Evolutionary conservation across 2,888 invertebrate genomes (phyloP).

Genomic region (Trissoscelio sp.): DNA sequence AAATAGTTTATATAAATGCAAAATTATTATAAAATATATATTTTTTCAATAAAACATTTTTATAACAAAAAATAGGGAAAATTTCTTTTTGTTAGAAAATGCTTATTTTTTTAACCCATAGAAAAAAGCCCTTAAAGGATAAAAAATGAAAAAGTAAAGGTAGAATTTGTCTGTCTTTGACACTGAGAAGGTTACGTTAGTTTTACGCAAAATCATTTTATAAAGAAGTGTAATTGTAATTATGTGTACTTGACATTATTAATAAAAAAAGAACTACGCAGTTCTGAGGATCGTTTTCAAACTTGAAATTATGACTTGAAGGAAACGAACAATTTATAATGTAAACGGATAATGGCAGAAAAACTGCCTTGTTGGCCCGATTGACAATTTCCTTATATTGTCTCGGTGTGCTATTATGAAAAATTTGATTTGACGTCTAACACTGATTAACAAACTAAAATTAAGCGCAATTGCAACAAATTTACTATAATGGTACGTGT

Average conservation of each 20-base stretch:
- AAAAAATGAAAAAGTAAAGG: slow-evolving; percentile 2
- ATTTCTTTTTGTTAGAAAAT: too few species aligned
- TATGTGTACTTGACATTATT: slow-evolving; percentile 44
- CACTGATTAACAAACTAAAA: slow-evolving; percentile 25
- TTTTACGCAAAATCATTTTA: not conserved
- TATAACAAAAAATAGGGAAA: too few species aligned
- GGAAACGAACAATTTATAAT: slow-evolving; percentile 54
- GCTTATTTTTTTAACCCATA: too few species aligned
- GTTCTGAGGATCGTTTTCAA: slow-evolving; percentile 15
- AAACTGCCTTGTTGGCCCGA: slow-evolving; percentile 35
- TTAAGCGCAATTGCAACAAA: slow-evolving; percentile 6
- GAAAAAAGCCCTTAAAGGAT: not conserved
- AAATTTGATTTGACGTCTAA: slow-evolving; percentile 21
- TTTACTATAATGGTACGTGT: too few species aligned
- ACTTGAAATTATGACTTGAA: slow-evolving; percentile 35
- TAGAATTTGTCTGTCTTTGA: not conserved
- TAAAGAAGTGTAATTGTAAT: slow-evolving; percentile 35
- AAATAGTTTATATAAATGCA: too few species aligned
- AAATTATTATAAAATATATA: too few species aligned
- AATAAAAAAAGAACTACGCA: slow-evolving; percentile 41
- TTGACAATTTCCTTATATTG: slow-evolving; percentile 48
- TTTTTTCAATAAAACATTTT: too few species aligned
- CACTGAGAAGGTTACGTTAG: not conserved
- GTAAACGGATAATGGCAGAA: slow-evolving; percentile 45
- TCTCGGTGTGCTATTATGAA: slow-evolving; percentile 23